These are phyloP conservation scores for Pontoporia blainvillei DNA, from an alignment of 2,113 vertebrate genomes.

Conservation along the genomic window DNA sequence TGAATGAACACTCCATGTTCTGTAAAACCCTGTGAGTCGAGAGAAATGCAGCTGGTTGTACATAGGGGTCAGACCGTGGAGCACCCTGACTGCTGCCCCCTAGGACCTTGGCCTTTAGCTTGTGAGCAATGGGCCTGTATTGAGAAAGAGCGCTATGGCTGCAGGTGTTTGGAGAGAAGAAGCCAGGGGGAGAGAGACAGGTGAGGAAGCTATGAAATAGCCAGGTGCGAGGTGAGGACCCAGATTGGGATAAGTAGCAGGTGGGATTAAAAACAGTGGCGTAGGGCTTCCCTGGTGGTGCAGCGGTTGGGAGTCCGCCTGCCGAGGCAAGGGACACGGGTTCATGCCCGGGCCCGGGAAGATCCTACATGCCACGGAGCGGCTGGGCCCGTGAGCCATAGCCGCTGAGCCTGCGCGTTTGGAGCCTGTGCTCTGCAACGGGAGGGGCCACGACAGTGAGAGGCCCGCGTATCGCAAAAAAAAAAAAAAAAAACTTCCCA, in stretches of 20 bases:
- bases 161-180: neutral
- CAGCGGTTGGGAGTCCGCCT: too few relatives aligned
- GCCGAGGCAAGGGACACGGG: too few relatives aligned
- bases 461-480: too few relatives aligned
- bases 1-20: neutral
- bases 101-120: neutral
- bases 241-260: neutral
- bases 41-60: neutral
- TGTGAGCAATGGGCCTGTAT: neutral
- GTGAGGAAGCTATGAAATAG: neutral
- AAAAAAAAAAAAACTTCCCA: neutral
- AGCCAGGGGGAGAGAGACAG: neutral
- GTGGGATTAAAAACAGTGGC: neutral
- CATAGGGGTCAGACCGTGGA: neutral
- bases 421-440: too few relatives aligned
- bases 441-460: too few relatives aligned
- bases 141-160: neutral
- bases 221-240: neutral
- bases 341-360: too few relatives aligned
- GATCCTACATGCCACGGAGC: too few relatives aligned
- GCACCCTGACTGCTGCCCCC: fast-evolving
- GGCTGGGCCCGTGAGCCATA: too few relatives aligned
- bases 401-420: too few relatives aligned
- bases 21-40: neutral
- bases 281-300: too few relatives aligned